Evolutionary conservation across 2,797 vertebrate species (phyloP).

Genomic region (Sebastes oblongus): DNA sequence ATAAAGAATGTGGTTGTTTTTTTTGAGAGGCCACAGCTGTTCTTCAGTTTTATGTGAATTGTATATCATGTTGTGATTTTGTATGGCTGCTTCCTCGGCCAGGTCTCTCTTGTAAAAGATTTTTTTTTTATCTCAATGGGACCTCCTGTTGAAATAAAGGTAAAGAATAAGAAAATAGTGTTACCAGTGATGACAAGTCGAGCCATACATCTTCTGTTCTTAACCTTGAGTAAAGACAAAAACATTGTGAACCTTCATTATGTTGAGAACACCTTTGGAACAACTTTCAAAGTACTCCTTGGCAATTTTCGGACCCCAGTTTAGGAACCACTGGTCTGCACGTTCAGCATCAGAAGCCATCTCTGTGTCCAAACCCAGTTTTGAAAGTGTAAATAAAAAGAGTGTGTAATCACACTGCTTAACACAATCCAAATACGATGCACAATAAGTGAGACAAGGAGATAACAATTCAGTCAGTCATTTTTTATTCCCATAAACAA

Average conservation of each 20-base stretch:
- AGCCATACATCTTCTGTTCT: neutral
- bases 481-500: constrained; percentile 81
- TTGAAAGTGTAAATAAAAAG: neutral
- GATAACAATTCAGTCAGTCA: constrained; percentile 46
- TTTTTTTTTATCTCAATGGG: neutral
- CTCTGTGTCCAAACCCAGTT: neutral
- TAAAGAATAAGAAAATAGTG: neutral
- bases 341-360: neutral
- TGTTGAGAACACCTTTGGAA: neutral
- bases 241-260: neutral
- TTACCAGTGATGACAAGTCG: neutral
- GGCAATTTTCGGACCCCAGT: neutral
- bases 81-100: too few species aligned
- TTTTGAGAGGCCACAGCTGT: too few species aligned
- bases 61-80: too few species aligned
- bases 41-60: too few species aligned
- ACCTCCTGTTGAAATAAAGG: too few species aligned
- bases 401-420: neutral
- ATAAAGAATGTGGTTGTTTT: too few species aligned
- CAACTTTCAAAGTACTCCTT: neutral
- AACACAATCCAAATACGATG: constrained; percentile 6
- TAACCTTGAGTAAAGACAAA: neutral
- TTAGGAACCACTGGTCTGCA: neutral
- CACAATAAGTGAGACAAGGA: constrained; percentile 16
- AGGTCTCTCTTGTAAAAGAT: too few species aligned